phyloP scores from a whole-genome alignment of 2,797 vertebrate species.

The Myiotriccus ornatus region DNA sequence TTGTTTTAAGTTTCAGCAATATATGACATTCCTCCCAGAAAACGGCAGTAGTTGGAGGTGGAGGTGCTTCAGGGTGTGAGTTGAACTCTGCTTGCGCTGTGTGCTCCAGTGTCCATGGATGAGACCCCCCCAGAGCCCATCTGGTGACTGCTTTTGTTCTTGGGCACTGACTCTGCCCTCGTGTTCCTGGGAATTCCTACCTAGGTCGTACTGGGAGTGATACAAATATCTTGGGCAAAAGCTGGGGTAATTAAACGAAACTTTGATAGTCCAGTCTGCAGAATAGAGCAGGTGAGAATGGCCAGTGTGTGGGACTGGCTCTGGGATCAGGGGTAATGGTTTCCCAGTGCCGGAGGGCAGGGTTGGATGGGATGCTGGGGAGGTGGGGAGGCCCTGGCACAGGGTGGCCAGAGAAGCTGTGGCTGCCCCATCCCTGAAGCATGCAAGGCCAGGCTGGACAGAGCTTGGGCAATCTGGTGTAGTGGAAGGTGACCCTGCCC shows the following conservation, averaged over 20 bases:
- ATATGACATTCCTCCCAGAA: not conserved
- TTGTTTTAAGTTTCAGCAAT: not conserved
- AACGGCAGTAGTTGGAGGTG: not conserved
- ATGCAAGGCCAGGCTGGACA: not conserved
- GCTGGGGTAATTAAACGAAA: too few relatives aligned
- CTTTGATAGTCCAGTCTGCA: not conserved
- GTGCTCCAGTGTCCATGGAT: accelerated
- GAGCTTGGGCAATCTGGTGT: not conserved
- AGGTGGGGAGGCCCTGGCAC: not conserved
- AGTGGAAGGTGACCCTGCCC: not conserved
- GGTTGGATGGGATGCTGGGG: accelerated
- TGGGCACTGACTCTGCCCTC: not conserved
- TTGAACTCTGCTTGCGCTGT: not conserved
- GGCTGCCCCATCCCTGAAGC: not conserved
- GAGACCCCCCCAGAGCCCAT: accelerated
- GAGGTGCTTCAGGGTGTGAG: not conserved
- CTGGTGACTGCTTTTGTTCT: not conserved
- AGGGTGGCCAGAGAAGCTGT: not conserved
- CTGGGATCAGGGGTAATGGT: not conserved
- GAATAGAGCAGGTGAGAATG: not conserved
- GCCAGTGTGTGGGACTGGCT: accelerated
- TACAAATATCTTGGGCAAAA: not conserved
- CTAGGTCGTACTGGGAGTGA: accelerated
- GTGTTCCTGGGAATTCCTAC: accelerated
- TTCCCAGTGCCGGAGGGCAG: not conserved